phyloP scores from a whole-genome alignment of 2,888 invertebrate species.

The Oligia latruncula region DNA sequence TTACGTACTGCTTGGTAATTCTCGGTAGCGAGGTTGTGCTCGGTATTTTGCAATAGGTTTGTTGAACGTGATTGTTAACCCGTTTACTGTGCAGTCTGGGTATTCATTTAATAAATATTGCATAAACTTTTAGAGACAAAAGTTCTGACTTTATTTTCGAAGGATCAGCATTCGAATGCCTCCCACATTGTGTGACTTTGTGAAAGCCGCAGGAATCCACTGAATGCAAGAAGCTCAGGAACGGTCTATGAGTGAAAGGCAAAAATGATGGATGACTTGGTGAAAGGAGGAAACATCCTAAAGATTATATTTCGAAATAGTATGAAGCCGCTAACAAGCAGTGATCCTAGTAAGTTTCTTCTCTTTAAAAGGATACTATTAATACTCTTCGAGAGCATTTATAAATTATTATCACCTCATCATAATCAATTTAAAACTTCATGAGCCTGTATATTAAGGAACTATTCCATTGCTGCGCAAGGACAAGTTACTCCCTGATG shows the following conservation, averaged over 20 bases:
- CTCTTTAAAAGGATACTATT: not conserved
- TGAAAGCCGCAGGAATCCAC: too few species aligned
- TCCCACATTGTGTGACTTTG: too few species aligned
- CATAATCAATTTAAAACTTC: not conserved
- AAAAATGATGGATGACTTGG: too few species aligned
- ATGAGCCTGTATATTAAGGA: not conserved
- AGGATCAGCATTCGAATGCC: too few species aligned
- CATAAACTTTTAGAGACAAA: not conserved
- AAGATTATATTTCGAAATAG: not conserved
- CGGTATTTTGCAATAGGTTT: not conserved
- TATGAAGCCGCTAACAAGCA: not conserved
- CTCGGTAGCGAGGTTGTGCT: not conserved
- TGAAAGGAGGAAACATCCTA: not conserved
- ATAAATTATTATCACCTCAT: not conserved
- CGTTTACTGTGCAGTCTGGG: not conserved
- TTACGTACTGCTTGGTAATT: conserved; percentile 15
- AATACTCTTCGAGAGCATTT: not conserved
- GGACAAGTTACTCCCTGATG: not conserved
- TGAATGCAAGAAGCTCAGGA: too few species aligned
- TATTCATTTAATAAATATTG: not conserved
- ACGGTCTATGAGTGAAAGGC: too few species aligned
- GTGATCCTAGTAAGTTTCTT: not conserved
- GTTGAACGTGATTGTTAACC: not conserved
- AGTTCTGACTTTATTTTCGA: too few species aligned
- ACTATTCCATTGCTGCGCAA: not conserved